Percentiles rank a stretch among this genome's conserved stretches.
Evolutionary conservation across 2,797 vertebrate species (phyloP).

Genomic region (Salmo trutta): DNA sequence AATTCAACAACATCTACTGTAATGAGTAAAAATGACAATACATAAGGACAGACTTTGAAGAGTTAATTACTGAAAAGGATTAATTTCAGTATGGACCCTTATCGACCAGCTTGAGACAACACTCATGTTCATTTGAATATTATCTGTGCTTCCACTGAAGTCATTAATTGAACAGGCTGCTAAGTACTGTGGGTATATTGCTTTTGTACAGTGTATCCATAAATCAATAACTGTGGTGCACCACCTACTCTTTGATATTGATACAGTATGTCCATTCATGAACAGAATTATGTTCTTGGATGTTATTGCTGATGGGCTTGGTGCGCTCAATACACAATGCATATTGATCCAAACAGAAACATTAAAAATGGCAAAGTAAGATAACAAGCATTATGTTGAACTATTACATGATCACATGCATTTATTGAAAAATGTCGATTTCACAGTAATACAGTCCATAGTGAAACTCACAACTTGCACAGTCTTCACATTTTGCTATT

Average conservation of each 20-base stretch:
- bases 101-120: constrained; percentile 37
- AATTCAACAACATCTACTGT: no score
- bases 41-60: background rate
- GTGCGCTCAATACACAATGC: background rate
- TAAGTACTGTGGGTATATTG: constrained; percentile 46
- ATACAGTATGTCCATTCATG: constrained; percentile 48
- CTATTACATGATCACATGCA: constrained; percentile 28
- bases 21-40: background rate
- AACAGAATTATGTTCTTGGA: constrained; percentile 42
- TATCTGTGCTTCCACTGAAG: constrained; percentile 31
- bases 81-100: constrained; percentile 25
- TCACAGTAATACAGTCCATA: background rate
- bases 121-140: constrained; percentile 26
- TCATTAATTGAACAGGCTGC: constrained; percentile 49
- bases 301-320: constrained; percentile 7
- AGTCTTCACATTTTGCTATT: no score
- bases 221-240: constrained; percentile 58
- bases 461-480: no score
- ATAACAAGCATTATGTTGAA: constrained; percentile 36
- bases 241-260: constrained; percentile 49
- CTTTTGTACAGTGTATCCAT: constrained; percentile 48
- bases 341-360: background rate
- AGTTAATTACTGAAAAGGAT: constrained; percentile 21
- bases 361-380: background rate
- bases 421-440: background rate